Conservation (phyloP, 2,113 vertebrate genomes). For the Etheostoma cragini region DNA sequence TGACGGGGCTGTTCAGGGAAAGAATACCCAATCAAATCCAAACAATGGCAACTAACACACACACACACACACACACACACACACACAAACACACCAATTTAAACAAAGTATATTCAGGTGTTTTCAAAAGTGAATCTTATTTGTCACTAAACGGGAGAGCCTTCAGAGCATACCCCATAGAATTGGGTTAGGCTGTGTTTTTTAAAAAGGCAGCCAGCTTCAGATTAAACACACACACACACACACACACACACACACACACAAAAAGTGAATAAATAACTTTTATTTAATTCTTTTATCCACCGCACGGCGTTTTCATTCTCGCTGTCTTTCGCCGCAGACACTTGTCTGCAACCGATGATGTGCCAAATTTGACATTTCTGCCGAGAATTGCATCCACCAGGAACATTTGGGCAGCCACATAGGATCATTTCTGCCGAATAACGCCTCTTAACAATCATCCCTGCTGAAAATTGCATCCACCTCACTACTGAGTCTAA, state of each 20-base stretch:
- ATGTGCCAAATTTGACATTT: no score
- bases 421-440: no score
- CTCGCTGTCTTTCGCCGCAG: no score
- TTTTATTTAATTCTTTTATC: no score
- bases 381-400: no score
- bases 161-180: constrained; percentile 23
- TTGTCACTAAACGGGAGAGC: constrained; percentile 46
- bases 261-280: no score
- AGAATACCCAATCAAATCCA: constrained; percentile 66
- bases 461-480: no score
- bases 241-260: constrained; percentile 13
- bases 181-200: constrained; percentile 49
- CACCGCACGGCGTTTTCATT: no score
- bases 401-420: no score
- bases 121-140: constrained; percentile 56
- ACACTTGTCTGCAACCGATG: no score
- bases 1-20: constrained; percentile 59
- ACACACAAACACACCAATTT: constrained; percentile 26
- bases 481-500: no score
- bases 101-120: constrained; percentile 29
- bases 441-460: no score
- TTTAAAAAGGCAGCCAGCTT: constrained; percentile 33
- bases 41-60: constrained; percentile 13
- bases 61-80: constrained; percentile 5
- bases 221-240: constrained; percentile 26